Base-by-base conservation (phyloP, 2,888 invertebrate genomes). In the Dicyrtoma fusca region DNA sequence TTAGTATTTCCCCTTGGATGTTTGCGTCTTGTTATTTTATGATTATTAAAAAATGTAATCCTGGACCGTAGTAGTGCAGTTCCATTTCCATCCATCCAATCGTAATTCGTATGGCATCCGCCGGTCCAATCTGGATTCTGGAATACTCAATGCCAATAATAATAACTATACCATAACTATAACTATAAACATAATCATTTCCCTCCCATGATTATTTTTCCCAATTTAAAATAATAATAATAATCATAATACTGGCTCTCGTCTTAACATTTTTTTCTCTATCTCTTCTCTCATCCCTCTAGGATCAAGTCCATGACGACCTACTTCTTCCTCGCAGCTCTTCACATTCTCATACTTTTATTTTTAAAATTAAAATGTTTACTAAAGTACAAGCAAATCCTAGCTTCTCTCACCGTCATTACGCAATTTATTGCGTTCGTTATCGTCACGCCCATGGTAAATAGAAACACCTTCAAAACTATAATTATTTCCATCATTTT, bases 341-440 rank as follows among this genome's bases (percentile, higher is more conserved):
- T 63, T 19, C 71, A 71, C 55, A 34, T 71, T 51, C 63, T 71
- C 63, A 71, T 71, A 23, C 51, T 66, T 51, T 53, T 66, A 25
- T 42, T 62, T 19, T 25, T 53, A n/a, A n/a, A 17, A 34, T 45
- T 68, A n/a, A 71, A 34, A 34, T 63, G 71, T 42, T 14, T 71
- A 21, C 25, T 53, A 49, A 63, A 71, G 71, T 71, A 71, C 71
- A 71, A 71, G 55, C 62, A 71, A 26, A 71, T 71, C 19, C 23
- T 71, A 17, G 71, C 63, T 14, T 62, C 71, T 17, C 26, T 71
- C 19, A 63, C 71, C 8, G 34, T 71, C 42, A 55, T 71, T 55
- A 53, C 55, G 63, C 71, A 71, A 63, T 71, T 71, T 44, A 62
- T 71, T 34, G 71, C 71, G 21, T 71, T 71, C 44, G 71, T 71